These are phyloP conservation scores for Sinelater perroti DNA, from an alignment of 2,888 invertebrate genomes.

Conservation along the genomic window DNA sequence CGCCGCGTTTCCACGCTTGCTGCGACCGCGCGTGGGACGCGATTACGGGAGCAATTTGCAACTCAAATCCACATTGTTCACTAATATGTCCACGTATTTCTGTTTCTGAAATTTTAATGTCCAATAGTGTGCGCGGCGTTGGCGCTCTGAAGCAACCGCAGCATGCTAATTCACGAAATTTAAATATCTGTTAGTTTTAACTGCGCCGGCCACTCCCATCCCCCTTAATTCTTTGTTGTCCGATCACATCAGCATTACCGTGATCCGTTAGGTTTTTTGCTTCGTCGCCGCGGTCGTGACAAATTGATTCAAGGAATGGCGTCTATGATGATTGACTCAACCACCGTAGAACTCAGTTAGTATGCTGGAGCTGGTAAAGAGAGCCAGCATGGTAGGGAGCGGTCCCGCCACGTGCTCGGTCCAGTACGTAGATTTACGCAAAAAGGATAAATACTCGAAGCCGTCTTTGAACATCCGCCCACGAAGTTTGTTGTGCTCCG, in stretches of 20 bases:
- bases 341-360: conserved; percentile 11
- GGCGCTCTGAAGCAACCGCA: conserved; percentile 19
- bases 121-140: conserved; percentile 19
- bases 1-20: conserved; percentile 15
- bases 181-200: no score
- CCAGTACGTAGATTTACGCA: conserved; percentile 48
- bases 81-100: conserved; percentile 24
- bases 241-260: no score
- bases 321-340: no score
- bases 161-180: conserved; percentile 27
- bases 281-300: no score
- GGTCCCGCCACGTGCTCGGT: conserved; percentile 45
- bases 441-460: conserved; percentile 49
- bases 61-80: conserved; percentile 34
- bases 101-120: conserved; percentile 23
- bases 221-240: no score
- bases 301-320: no score
- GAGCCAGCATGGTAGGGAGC: conserved; percentile 47
- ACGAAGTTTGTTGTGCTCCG: conserved; percentile 56
- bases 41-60: conserved; percentile 33
- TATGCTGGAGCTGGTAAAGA: conserved; percentile 54
- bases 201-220: conserved; percentile 23
- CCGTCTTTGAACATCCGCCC: conserved; percentile 51
- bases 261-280: no score
- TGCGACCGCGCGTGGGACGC: conserved; percentile 28